Percentiles rank a stretch among this genome's conserved stretches.
These are phyloP conservation scores for Arctia plantaginis DNA, from an alignment of 2,888 invertebrate species.

Conservation along the genomic window DNA sequence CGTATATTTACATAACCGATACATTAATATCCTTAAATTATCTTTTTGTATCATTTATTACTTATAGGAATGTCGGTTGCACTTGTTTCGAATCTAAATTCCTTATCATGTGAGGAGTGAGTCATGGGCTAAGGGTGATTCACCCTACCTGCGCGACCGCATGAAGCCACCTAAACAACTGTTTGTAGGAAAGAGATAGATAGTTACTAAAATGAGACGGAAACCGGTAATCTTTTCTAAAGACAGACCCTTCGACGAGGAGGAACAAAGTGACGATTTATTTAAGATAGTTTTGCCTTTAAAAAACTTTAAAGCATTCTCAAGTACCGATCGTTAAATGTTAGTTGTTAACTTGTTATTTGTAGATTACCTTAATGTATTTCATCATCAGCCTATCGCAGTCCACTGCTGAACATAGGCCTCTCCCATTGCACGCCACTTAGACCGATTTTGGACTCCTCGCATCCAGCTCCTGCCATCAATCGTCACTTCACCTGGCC, in stretches of 20 bases:
- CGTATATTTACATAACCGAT: not conserved
- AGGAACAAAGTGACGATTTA: conserved; percentile 51
- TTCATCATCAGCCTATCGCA: too few relatives aligned
- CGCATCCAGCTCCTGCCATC: too few relatives aligned
- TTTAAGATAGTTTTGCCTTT: conserved; percentile 46
- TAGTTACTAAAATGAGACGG: conserved; percentile 45
- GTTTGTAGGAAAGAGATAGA: conserved; percentile 51
- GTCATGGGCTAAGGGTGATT: conserved; percentile 53
- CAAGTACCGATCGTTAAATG: conserved; percentile 7
- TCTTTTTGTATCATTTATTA: not conserved
- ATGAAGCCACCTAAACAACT: conserved; percentile 30
- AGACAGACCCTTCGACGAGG: conserved; percentile 43
- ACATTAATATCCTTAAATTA: not conserved
- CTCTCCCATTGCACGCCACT: too few relatives aligned
- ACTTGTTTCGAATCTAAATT: not conserved
- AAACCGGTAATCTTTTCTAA: conserved; percentile 57
- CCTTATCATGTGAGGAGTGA: conserved; percentile 26
- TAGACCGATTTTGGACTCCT: not conserved
- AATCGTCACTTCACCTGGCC: too few relatives aligned
- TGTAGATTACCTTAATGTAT: conserved; percentile 14
- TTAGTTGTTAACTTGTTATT: conserved; percentile 20
- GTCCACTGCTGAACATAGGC: too few relatives aligned
- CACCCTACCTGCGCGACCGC: conserved; percentile 62
- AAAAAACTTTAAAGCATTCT: conserved; percentile 36
- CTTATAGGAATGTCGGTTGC: not conserved